Evolutionary conservation across 2,888 invertebrate species (phyloP).

Genomic region (Nyleta sp.): DNA sequence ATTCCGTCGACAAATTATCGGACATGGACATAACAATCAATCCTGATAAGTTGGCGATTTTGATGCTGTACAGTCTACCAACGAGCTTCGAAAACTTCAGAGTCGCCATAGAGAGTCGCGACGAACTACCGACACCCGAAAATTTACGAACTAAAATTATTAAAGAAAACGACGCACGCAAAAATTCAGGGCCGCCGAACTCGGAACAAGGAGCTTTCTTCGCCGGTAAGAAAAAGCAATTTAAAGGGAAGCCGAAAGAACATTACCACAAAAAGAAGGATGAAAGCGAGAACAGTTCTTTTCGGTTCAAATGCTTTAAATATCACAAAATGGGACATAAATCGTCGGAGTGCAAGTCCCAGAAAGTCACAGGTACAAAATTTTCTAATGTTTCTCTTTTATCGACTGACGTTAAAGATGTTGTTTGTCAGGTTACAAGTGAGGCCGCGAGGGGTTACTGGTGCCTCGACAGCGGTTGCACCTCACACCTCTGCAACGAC

Average conservation of each 20-base stretch:
- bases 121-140: slow-evolving; percentile 33
- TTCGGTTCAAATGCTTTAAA: background rate
- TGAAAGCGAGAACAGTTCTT: no score
- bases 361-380: background rate
- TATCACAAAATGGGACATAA: background rate
- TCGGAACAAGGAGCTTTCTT: background rate
- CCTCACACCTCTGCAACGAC: slow-evolving; percentile 45
- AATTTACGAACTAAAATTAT: background rate
- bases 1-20: no score
- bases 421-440: background rate
- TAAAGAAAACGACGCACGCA: background rate
- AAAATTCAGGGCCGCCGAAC: background rate
- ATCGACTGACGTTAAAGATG: background rate
- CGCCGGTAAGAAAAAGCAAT: background rate
- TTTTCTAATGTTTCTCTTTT: background rate
- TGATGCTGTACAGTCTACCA: slow-evolving; percentile 23
- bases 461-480: slow-evolving; percentile 46
- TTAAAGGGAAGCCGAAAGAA: no score
- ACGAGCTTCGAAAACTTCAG: slow-evolving; percentile 35
- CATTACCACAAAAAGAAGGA: slow-evolving; percentile 1
- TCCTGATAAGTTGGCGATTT: slow-evolving; percentile 9
- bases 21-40: background rate
- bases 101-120: slow-evolving; percentile 50
- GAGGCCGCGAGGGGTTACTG: background rate
- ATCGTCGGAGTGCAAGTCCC: background rate